Evolutionary conservation across 1,140 invertebrate genomes (phyloP).

Genomic region (Drosophila subpulchrella): DNA sequence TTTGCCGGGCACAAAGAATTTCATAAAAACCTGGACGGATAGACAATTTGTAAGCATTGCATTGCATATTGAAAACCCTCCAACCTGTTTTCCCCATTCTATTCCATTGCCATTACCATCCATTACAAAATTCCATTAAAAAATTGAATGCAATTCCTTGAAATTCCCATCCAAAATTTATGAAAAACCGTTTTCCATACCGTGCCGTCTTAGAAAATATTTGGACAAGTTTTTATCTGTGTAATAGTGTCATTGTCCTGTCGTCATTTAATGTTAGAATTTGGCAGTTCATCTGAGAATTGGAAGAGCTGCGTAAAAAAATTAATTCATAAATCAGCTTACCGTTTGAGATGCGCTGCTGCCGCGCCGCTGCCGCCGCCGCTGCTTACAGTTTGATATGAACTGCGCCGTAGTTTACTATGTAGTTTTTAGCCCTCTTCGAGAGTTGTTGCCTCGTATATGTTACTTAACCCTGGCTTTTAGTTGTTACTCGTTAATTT

Average conservation of each 20-base stretch:
- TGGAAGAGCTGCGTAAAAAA: slow-evolving; percentile 6
- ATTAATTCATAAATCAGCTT: slow-evolving; percentile 4
- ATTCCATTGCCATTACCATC: slow-evolving; percentile 20
- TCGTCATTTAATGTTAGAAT: slow-evolving; percentile 22
- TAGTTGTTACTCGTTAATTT: slow-evolving; percentile 48
- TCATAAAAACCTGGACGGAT: slow-evolving; percentile 83
- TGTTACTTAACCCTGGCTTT: slow-evolving; percentile 59
- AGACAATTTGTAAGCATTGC: slow-evolving; percentile 82
- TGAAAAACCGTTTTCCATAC: slow-evolving; percentile 24
- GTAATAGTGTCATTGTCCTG: slow-evolving; percentile 37
- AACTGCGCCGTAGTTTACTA: slow-evolving; percentile 38
- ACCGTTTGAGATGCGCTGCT: slow-evolving; percentile 58
- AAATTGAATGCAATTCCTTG: slow-evolving; percentile 50
- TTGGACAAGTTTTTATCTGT: slow-evolving; percentile 20
- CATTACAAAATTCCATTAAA: slow-evolving; percentile 5
- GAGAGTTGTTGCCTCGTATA: slow-evolving; percentile 22
- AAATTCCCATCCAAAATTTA: slow-evolving; percentile 29
- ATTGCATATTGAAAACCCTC: slow-evolving; percentile 64
- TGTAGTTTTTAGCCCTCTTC: slow-evolving; percentile 30
- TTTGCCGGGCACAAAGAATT: slow-evolving; percentile 82
- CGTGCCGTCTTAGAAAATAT: slow-evolving; percentile 51
- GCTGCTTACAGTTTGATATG: slow-evolving; percentile 28
- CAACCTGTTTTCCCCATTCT: slow-evolving; percentile 27
- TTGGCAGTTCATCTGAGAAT: slow-evolving; percentile 22
- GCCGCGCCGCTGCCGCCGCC: slow-evolving; percentile 22